Conservation (phyloP, 2,113 vertebrate species). For the Setophaga petechia region DNA sequence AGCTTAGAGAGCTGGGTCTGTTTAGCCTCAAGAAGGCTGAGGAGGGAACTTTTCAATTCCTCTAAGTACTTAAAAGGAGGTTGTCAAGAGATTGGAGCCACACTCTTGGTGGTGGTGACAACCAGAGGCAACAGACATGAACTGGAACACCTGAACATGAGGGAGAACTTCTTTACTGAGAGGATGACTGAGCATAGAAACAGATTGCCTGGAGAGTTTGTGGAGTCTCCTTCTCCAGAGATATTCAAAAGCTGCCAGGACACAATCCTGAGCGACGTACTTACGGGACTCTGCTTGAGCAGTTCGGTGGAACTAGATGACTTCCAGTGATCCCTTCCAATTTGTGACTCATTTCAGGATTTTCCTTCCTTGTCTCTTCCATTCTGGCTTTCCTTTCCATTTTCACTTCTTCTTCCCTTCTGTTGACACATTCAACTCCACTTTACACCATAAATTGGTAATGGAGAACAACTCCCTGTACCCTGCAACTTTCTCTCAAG, state of each 20-base stretch:
- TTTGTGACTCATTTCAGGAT: neutral
- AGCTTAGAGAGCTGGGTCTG: neutral
- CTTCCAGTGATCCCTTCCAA: neutral
- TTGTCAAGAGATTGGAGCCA: neutral
- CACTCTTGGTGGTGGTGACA: too few species aligned
- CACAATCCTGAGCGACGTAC: accelerated
- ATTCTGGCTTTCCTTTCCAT: neutral
- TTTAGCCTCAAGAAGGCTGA: neutral
- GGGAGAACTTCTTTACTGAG: neutral
- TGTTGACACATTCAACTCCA: neutral
- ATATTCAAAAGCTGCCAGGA: neutral
- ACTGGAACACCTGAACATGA: neutral
- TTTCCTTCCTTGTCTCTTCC: neutral
- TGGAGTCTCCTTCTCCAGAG: neutral
- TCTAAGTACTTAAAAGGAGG: neutral
- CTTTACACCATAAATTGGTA: neutral
- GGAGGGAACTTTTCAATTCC: neutral
- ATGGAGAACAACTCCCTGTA: neutral
- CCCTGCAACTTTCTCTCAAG: neutral
- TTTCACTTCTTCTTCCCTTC: neutral
- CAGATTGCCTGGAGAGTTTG: neutral
- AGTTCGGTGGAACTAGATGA: neutral
- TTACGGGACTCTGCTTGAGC: too few species aligned
- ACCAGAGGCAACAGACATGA: neutral
- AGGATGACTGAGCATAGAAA: neutral